phyloP scores from a whole-genome alignment of 2,888 invertebrate species.

The Anagyrus pseudococci region DNA sequence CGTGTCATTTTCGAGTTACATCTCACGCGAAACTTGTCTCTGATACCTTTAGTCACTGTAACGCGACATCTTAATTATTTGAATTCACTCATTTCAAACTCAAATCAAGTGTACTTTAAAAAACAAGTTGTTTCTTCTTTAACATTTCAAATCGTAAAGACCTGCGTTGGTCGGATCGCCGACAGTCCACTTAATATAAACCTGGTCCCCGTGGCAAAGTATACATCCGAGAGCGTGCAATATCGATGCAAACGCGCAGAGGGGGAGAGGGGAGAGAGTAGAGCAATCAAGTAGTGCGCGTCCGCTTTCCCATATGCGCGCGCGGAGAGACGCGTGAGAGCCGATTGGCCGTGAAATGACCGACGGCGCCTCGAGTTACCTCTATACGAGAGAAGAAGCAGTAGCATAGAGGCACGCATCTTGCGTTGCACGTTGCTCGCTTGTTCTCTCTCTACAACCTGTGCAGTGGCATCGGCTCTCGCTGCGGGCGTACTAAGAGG shows the following conservation, averaged over 20 bases:
- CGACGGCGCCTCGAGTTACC: conserved; percentile 4
- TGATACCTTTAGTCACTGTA: too few relatives aligned
- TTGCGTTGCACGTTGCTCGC: neutral
- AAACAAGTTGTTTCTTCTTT: too few relatives aligned
- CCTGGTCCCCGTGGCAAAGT: too few relatives aligned
- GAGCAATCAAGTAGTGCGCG: neutral
- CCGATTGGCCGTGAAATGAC: conserved; percentile 36
- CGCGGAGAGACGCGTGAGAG: conserved; percentile 25
- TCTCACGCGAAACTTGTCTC: too few relatives aligned
- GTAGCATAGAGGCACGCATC: neutral
- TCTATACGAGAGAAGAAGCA: neutral
- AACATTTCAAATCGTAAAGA: too few relatives aligned
- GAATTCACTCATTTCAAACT: too few relatives aligned
- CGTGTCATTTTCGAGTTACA: too few relatives aligned
- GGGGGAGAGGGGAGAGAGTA: conserved; percentile 6
- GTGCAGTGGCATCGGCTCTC: neutral
- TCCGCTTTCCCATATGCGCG: neutral
- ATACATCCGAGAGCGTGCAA: conserved; percentile 11
- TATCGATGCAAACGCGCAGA: conserved; percentile 31
- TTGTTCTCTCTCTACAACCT: conserved; percentile 10
- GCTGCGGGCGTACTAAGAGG: conserved; percentile 38
- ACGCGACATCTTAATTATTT: too few relatives aligned
- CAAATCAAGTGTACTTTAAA: too few relatives aligned
- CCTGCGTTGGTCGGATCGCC: too few relatives aligned
- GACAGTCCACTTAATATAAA: too few relatives aligned